Conservation (phyloP, 2,888 invertebrate genomes). For the Eupelmus urozonus region DNA sequence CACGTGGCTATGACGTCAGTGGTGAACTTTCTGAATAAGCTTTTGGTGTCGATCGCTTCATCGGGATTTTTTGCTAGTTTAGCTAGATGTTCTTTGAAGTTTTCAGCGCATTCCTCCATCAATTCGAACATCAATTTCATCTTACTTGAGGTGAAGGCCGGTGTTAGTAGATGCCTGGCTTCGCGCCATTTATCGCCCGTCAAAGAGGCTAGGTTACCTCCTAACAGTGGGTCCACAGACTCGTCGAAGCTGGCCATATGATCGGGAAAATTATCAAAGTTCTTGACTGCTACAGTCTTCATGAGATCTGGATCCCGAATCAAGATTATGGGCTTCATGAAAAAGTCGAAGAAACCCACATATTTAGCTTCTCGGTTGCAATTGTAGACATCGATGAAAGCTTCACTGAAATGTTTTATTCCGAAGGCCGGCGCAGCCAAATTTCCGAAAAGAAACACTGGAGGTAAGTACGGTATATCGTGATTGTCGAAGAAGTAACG, state of each 20-base stretch:
- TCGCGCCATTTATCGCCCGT: constrained; percentile 72
- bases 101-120: constrained; percentile 68
- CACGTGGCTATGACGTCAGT: constrained; percentile 77
- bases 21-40: constrained; percentile 71
- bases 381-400: neutral
- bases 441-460: too few relatives aligned
- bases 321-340: constrained; percentile 65
- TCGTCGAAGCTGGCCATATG: neutral
- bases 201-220: constrained; percentile 58
- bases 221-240: constrained; percentile 59
- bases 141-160: constrained; percentile 80
- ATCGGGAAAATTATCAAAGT: constrained; percentile 26
- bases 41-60: constrained; percentile 73
- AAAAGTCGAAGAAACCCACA: constrained; percentile 66
- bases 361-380: constrained; percentile 62
- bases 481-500: too few relatives aligned
- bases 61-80: constrained; percentile 20
- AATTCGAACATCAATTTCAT: constrained; percentile 79
- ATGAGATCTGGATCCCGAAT: constrained; percentile 70
- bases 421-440: too few relatives aligned
- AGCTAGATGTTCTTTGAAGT: constrained; percentile 58
- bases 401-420: neutral
- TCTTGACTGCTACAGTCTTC: constrained; percentile 66
- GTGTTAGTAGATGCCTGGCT: constrained; percentile 79
- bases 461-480: too few relatives aligned